Conservation (phyloP, 2,888 invertebrate genomes). For the Orchestes rusci region DNA sequence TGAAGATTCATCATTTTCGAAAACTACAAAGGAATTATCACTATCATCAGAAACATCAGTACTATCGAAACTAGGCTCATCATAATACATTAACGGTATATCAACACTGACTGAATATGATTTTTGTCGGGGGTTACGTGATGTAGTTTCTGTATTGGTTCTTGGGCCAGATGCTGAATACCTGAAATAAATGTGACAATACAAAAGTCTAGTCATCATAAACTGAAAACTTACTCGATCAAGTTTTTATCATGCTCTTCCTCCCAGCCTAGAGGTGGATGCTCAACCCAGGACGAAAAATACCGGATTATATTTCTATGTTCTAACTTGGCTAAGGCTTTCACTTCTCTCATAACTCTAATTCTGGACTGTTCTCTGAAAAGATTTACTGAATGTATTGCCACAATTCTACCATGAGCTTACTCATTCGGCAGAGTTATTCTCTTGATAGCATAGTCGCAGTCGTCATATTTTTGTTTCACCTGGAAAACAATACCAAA, state of each 20-base stretch:
- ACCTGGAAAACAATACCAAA: conserved; percentile 97
- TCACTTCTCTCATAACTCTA: conserved; percentile 89
- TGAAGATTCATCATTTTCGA: conserved; percentile 24
- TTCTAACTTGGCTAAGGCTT: conserved; percentile 88
- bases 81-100: conserved; percentile 20
- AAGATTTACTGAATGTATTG: conserved; percentile 6
- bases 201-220: too few relatives aligned
- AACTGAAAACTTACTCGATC: conserved; percentile 36
- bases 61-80: conserved; percentile 19
- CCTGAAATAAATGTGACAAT: conserved; percentile 1
- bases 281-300: conserved; percentile 92
- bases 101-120: conserved; percentile 30
- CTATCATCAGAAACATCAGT: conserved; percentile 16
- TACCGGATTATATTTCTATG: conserved; percentile 95
- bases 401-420: conserved; percentile 23
- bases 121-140: conserved; percentile 23
- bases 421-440: conserved; percentile 76
- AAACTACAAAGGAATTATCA: conserved; percentile 30
- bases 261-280: conserved; percentile 85
- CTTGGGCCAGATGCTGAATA: background rate
- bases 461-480: conserved; percentile 87
- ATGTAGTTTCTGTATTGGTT: conserved; percentile 3
- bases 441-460: conserved; percentile 91
- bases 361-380: conserved; percentile 71
- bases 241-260: conserved; percentile 65